A percentile compares a stretch with the other conserved stretches of the same genome.
Evolutionary conservation across 2,113 vertebrate species (phyloP).

Genomic region (Mus spicilegus): DNA sequence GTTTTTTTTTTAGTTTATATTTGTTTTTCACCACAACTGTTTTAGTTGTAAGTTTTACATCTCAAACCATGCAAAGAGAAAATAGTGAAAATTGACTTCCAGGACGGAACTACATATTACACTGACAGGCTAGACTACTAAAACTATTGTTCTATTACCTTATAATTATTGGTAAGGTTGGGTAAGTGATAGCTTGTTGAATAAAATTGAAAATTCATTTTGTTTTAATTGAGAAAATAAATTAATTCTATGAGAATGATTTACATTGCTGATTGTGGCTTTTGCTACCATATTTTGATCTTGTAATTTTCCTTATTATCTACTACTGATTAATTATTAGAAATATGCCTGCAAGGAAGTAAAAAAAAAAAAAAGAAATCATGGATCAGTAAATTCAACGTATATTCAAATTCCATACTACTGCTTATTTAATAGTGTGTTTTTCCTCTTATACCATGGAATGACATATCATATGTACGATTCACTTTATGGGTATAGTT

Average conservation of each 20-base stretch:
- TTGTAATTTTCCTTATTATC: background rate
- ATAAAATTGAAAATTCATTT: conserved; percentile 58
- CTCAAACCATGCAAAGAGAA: conserved; percentile 46
- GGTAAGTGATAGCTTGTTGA: background rate
- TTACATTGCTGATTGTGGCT: background rate
- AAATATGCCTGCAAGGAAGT: conserved; percentile 15
- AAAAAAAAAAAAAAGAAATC: background rate
- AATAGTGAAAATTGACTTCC: background rate
- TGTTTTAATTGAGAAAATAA: conserved; percentile 27
- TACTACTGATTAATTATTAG: conserved; percentile 1
- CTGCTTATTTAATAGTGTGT: background rate
- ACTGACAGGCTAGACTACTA: conserved; percentile 4
- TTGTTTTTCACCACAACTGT: conserved; percentile 43
- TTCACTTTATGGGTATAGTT: background rate
- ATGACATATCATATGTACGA: background rate
- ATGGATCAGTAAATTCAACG: background rate
- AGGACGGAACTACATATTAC: background rate
- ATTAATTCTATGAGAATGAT: conserved; percentile 48
- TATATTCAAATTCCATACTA: conserved; percentile 8
- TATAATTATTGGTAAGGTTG: background rate
- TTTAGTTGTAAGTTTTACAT: conserved; percentile 63
- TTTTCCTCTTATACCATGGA: background rate
- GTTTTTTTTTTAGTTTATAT: conserved; percentile 77
- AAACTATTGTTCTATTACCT: background rate
- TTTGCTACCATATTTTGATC: conserved; percentile 44